Evolutionary conservation across 2,797 vertebrate species (phyloP).

Genomic region (Sciurus carolinensis): DNA sequence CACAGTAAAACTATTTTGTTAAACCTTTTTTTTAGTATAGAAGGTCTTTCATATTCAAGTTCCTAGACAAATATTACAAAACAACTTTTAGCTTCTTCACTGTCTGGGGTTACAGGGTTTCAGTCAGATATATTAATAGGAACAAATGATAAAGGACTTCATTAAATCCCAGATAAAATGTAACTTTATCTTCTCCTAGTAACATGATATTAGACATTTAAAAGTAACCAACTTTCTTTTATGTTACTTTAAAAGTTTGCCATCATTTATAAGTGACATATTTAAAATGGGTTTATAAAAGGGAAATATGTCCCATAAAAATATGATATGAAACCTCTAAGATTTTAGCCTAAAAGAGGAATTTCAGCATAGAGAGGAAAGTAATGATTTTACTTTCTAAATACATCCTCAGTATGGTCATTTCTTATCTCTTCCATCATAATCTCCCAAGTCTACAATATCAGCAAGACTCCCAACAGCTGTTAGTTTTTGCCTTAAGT

Average conservation of each 20-base stretch:
- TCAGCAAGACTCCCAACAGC: background rate
- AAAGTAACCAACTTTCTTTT: slow-evolving; percentile 42
- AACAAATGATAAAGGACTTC: slow-evolving; percentile 41
- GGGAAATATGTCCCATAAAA: background rate
- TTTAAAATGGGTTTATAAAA: slow-evolving; percentile 63
- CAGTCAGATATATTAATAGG: slow-evolving; percentile 25
- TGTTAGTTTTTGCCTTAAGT: background rate
- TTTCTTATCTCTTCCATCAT: background rate
- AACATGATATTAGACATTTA: slow-evolving; percentile 18
- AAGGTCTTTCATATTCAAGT: background rate
- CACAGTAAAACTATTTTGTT: background rate
- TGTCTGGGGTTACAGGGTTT: background rate
- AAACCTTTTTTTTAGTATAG: background rate
- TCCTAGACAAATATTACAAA: background rate
- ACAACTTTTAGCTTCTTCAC: background rate
- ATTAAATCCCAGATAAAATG: slow-evolving; percentile 52
- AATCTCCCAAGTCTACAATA: background rate
- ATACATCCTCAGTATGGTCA: background rate
- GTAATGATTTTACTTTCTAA: background rate
- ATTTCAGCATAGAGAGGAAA: background rate
- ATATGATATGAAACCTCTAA: background rate
- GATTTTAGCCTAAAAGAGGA: background rate
- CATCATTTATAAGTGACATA: slow-evolving; percentile 64
- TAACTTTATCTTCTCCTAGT: slow-evolving; percentile 37
- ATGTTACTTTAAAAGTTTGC: slow-evolving; percentile 44